Percentiles rank a stretch among this genome's conserved stretches.
These are phyloP conservation scores for Agonopterix subpropinquella DNA, from an alignment of 2,888 invertebrate species.

Conservation along the genomic window DNA sequence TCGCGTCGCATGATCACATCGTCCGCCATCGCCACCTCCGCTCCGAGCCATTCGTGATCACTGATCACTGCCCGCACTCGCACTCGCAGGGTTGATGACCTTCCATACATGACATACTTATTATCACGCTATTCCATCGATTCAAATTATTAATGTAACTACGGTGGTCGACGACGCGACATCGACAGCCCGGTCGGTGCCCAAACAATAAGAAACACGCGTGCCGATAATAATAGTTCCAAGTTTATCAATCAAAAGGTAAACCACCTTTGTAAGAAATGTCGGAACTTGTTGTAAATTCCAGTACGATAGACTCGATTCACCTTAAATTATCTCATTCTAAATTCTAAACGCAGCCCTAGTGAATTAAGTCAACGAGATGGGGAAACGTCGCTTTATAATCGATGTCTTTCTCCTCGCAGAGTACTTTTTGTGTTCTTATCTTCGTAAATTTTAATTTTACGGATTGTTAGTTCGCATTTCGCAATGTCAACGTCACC, in stretches of 20 bases:
- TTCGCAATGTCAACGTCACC: slow-evolving; percentile 20
- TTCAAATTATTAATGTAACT: not conserved
- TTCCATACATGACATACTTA: not conserved
- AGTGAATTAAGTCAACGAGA: slow-evolving; percentile 15
- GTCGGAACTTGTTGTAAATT: too few species aligned
- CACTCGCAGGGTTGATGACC: slow-evolving; percentile 10
- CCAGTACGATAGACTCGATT: too few species aligned
- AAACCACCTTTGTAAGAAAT: too few species aligned
- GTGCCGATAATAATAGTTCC: not conserved
- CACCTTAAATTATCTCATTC: not conserved
- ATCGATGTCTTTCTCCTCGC: slow-evolving; percentile 24
- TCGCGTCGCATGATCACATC: slow-evolving; percentile 7
- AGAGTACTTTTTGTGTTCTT: slow-evolving; percentile 19
- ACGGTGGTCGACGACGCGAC: not conserved
- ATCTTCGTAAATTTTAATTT: slow-evolving; percentile 44
- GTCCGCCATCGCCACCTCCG: not conserved
- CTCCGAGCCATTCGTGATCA: slow-evolving; percentile 13
- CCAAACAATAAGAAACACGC: not conserved
- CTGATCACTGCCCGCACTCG: slow-evolving; percentile 12
- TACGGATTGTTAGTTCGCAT: slow-evolving; percentile 34
- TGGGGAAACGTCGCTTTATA: slow-evolving; percentile 10
- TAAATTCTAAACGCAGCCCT: slow-evolving; percentile 8
- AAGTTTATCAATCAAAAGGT: not conserved
- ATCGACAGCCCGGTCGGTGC: not conserved
- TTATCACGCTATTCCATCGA: not conserved